phyloP scores from a whole-genome alignment of 2,113 vertebrate species.

The Xiphias gladius region DNA sequence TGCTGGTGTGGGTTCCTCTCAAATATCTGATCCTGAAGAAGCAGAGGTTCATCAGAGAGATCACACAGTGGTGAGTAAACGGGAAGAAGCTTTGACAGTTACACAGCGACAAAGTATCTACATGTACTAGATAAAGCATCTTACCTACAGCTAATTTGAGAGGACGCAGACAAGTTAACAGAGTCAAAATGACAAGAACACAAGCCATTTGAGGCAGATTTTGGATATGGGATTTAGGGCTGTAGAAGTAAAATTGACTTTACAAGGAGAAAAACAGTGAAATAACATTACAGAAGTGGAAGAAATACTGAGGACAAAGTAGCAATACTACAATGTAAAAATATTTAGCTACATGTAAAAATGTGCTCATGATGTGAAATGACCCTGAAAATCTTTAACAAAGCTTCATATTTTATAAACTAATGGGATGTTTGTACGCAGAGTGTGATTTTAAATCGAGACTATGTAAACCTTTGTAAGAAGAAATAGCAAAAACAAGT shows the following conservation, averaged over 20 bases:
- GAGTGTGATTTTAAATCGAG: background rate
- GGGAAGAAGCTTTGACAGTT: background rate
- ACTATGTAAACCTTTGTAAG: background rate
- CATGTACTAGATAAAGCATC: background rate
- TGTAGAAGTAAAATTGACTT: background rate
- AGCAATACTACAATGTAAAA: background rate
- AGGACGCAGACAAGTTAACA: too few species aligned
- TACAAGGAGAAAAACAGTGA: background rate
- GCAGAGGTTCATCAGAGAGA: constrained; percentile 65
- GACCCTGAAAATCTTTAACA: background rate
- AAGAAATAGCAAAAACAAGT: background rate
- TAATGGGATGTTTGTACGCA: background rate
- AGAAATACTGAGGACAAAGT: background rate
- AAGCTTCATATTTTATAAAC: background rate
- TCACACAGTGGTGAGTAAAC: constrained; percentile 81
- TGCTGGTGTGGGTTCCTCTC: constrained; percentile 89
- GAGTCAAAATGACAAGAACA: background rate
- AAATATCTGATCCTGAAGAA: constrained; percentile 85
- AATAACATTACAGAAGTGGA: background rate
- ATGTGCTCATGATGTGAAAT: background rate
- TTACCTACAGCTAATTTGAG: background rate
- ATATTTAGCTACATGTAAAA: background rate
- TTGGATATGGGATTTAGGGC: too few species aligned
- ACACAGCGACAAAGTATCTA: background rate
- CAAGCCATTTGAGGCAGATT: too few species aligned